Conservation (phyloP, 2,888 invertebrate genomes). For the Aethes cnicana region DNA sequence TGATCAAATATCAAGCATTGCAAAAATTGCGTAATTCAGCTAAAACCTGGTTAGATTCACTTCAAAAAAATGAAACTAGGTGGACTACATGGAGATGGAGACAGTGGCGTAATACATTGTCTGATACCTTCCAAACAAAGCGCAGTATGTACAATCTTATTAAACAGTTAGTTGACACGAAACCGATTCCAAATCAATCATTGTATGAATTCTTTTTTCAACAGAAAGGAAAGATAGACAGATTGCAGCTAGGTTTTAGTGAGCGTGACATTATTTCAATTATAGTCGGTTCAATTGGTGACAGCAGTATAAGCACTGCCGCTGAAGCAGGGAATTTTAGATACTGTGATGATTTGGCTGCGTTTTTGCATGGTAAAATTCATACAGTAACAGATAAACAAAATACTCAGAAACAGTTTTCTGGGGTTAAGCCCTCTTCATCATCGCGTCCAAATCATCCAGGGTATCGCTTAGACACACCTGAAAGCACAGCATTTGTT, state of each 20-base stretch:
- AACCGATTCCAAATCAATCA: neutral
- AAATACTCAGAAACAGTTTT: too few relatives aligned
- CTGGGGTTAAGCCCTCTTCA: neutral
- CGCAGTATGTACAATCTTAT: neutral
- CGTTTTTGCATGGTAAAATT: neutral
- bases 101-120: neutral
- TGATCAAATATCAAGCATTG: conserved; percentile 36
- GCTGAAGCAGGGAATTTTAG: neutral
- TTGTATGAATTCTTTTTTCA: neutral
- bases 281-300: neutral
- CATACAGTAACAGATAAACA: neutral
- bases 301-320: neutral
- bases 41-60: conserved; percentile 38
- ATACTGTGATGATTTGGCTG: neutral
- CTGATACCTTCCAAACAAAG: neutral
- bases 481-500: neutral
- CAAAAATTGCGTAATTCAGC: conserved; percentile 38
- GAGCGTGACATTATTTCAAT: neutral
- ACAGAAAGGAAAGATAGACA: neutral
- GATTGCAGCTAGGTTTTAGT: neutral
- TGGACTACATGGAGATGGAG: neutral
- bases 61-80: conserved; percentile 33
- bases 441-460: neutral
- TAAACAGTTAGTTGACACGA: neutral
- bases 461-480: too few relatives aligned